phyloP scores from a whole-genome alignment of 1,140 invertebrate species.

The Bursaphelenchus mucronatus region DNA sequence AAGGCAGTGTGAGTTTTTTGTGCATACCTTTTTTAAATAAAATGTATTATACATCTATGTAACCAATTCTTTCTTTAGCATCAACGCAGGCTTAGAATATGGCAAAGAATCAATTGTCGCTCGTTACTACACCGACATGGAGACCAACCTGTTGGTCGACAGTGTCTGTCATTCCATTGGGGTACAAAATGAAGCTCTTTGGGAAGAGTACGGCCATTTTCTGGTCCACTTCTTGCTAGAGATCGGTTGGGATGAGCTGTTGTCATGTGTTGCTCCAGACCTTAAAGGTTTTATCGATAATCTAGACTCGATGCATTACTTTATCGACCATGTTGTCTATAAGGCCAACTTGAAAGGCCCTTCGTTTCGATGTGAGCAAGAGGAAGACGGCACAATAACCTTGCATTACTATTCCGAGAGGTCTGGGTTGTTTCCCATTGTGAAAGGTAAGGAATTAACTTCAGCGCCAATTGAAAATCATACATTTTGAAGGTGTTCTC shows the following conservation, averaged over 20 bases:
- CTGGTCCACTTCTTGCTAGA: conserved; percentile 55
- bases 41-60: neutral
- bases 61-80: conserved; percentile 23
- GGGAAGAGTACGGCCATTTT: conserved; percentile 54
- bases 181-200: conserved; percentile 47
- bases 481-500: conserved; percentile 41
- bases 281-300: conserved; percentile 58
- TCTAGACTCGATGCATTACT: conserved; percentile 57
- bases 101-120: conserved; percentile 49
- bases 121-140: conserved; percentile 46
- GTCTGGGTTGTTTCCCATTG: conserved; percentile 61
- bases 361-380: conserved; percentile 60
- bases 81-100: conserved; percentile 50
- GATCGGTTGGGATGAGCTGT: conserved; percentile 54
- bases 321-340: conserved; percentile 58
- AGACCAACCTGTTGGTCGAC: conserved; percentile 52
- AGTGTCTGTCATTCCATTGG: conserved; percentile 33
- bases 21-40: neutral
- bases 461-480: neutral
- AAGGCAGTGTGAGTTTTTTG: conserved; percentile 4
- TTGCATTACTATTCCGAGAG: conserved; percentile 62
- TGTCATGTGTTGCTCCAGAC: conserved; percentile 53
- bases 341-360: conserved; percentile 49
- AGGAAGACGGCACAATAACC: conserved; percentile 53
- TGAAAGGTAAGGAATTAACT: conserved; percentile 53